Conservation (phyloP, 2,797 vertebrate genomes). For the Brachyrhaphis roseni region DNA sequence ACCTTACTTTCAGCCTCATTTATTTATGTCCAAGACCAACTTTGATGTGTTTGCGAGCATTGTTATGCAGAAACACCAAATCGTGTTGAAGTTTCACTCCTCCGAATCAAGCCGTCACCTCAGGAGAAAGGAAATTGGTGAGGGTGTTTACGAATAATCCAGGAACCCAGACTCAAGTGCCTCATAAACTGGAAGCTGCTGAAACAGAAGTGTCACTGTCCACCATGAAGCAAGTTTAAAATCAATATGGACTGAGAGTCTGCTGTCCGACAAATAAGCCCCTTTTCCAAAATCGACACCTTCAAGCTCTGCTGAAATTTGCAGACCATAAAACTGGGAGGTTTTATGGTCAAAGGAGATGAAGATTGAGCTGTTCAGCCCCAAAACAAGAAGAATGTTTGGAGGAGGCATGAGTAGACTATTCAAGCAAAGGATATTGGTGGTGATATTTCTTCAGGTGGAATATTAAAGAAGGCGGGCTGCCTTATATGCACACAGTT, state of each 20-base stretch:
- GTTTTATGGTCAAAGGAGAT: not conserved
- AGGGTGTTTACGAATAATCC: not conserved
- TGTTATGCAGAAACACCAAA: not conserved
- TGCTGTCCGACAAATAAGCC: not conserved
- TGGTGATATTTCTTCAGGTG: not conserved
- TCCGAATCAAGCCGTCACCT: not conserved
- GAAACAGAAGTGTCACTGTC: not conserved
- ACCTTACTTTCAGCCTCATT: not conserved
- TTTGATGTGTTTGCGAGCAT: not conserved
- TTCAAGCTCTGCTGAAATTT: constrained; percentile 1
- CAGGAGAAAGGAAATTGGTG: not conserved
- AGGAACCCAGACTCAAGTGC: not conserved
- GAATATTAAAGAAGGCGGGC: not conserved
- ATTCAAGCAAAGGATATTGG: not conserved
- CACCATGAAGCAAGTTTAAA: not conserved
- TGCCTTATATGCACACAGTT: not conserved
- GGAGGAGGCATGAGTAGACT: not conserved
- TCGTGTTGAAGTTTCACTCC: not conserved
- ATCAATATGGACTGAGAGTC: not conserved
- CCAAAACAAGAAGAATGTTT: not conserved
- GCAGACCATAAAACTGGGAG: not conserved
- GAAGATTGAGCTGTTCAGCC: not conserved
- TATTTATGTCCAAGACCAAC: not conserved
- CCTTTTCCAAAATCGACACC: constrained; percentile 2
- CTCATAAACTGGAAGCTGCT: not conserved